phyloP scores from a whole-genome alignment of 1,140 invertebrate genomes.

The Probaryconus sp. region DNA sequence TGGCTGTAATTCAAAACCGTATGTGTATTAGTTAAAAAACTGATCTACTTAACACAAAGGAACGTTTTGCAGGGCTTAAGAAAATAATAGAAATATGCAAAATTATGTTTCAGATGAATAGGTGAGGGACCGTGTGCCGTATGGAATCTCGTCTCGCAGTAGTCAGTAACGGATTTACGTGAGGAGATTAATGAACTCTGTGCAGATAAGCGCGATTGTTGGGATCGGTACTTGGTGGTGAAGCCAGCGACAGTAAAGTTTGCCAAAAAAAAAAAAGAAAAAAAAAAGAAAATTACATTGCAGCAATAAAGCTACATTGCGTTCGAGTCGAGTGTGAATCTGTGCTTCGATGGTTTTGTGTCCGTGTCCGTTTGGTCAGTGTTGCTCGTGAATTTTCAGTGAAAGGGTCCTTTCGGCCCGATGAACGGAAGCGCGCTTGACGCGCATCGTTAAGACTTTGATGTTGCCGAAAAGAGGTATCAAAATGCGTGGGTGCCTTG shows the following conservation, averaged over 20 bases:
- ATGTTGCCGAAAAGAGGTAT: conserved; percentile 35
- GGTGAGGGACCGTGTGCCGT: neutral
- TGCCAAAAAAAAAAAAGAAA: too few species aligned
- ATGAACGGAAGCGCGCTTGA: conserved; percentile 34
- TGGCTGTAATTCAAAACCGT: too few species aligned
- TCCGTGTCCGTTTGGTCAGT: conserved; percentile 18
- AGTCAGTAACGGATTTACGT: conserved; percentile 14
- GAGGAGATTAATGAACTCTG: conserved; percentile 33
- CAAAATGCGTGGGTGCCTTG: conserved; percentile 50
- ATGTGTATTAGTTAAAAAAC: too few species aligned
- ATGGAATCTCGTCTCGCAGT: conserved; percentile 14
- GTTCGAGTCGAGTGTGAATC: conserved; percentile 17
- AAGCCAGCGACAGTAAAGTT: neutral
- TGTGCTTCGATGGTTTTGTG: conserved; percentile 22
- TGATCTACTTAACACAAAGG: too few species aligned
- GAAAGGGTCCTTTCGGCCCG: conserved; percentile 41
- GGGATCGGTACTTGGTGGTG: too few species aligned
- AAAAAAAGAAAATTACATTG: too few species aligned
- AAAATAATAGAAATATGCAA: neutral
- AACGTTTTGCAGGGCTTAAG: too few species aligned
- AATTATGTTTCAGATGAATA: conserved; percentile 2
- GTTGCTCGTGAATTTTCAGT: conserved; percentile 50
- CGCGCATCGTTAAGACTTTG: conserved; percentile 31
- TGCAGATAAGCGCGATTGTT: conserved; percentile 20
- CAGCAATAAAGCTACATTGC: conserved; percentile 28